These are phyloP conservation scores for Gryon sp. DNA, from an alignment of 1,140 invertebrate species.

Conservation along the genomic window DNA sequence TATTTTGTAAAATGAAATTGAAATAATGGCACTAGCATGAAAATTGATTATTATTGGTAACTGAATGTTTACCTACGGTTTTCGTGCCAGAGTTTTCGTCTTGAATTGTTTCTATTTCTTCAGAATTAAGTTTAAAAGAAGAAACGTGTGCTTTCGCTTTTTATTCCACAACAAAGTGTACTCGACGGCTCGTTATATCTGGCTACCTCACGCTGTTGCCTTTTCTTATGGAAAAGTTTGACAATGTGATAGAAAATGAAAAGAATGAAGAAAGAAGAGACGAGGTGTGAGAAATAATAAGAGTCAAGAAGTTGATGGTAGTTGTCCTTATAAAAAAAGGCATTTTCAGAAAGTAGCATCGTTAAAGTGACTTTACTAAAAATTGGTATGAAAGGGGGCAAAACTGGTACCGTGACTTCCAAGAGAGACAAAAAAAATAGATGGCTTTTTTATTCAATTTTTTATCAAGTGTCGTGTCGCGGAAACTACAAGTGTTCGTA, in stretches of 20 bases:
- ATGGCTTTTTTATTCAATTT: constrained; percentile 29
- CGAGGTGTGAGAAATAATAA: constrained; percentile 50
- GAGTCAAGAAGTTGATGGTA: constrained; percentile 50
- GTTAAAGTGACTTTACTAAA: constrained; percentile 44
- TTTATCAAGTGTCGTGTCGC: background rate
- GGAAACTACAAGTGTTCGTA: background rate
- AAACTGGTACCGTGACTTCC: constrained; percentile 3
- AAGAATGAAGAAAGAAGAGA: constrained; percentile 35
- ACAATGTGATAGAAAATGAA: constrained; percentile 55
- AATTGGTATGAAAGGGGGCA: constrained; percentile 33
- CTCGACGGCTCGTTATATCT: constrained; percentile 51
- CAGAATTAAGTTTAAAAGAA: constrained; percentile 31
- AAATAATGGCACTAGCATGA: too few species aligned
- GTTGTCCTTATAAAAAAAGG: constrained; percentile 42
- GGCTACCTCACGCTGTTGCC: constrained; percentile 46
- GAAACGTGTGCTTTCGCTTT: constrained; percentile 42
- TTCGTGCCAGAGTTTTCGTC: background rate
- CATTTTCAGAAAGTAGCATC: constrained; percentile 44
- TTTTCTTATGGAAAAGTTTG: constrained; percentile 57
- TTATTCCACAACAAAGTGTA: constrained; percentile 31
- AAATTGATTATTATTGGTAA: too few species aligned
- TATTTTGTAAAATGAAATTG: too few species aligned
- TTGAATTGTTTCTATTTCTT: constrained; percentile 27
- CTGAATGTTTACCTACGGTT: constrained; percentile 8
- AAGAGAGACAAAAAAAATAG: constrained; percentile 23